These are phyloP conservation scores for Arvicanthis niloticus DNA, from an alignment of 2,113 vertebrate genomes.

Conservation along the genomic window DNA sequence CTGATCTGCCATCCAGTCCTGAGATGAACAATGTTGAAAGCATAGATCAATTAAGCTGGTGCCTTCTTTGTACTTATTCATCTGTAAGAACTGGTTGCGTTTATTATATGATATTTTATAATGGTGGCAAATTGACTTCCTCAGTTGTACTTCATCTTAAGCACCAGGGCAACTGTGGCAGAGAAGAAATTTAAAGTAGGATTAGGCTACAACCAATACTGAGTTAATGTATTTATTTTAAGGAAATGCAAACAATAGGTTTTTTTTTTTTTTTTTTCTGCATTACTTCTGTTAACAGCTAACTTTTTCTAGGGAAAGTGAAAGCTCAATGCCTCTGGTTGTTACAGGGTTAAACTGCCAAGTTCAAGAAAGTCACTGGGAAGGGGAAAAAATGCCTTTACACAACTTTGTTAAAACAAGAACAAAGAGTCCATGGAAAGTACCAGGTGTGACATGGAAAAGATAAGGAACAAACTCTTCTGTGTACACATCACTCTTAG, in stretches of 20 bases:
- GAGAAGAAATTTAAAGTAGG: background rate
- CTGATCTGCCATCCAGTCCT: background rate
- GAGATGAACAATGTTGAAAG: background rate
- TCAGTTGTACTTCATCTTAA: slow-evolving; percentile 20
- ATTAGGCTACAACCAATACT: background rate
- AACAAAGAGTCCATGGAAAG: slow-evolving; percentile 89
- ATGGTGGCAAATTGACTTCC: background rate
- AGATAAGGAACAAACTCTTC: slow-evolving; percentile 89
- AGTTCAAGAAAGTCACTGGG: slow-evolving; percentile 79
- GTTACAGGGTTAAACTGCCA: slow-evolving; percentile 81
- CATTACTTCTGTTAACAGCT: background rate
- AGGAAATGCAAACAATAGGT: background rate
- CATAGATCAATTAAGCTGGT: background rate
- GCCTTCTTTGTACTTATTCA: background rate
- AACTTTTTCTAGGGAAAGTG: background rate
- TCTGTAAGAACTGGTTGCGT: background rate
- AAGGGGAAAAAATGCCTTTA: slow-evolving; percentile 68
- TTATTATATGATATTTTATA: background rate
- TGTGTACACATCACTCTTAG: slow-evolving; percentile 84
- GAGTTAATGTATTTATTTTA: slow-evolving; percentile 40
- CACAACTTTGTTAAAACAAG: slow-evolving; percentile 87
- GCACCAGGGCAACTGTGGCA: background rate
- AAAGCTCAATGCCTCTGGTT: slow-evolving; percentile 43
- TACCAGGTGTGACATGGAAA: slow-evolving; percentile 85
- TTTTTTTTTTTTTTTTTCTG: slow-evolving; percentile 1